phyloP scores from a whole-genome alignment of 2,113 vertebrate genomes.

The Suricata suricatta region DNA sequence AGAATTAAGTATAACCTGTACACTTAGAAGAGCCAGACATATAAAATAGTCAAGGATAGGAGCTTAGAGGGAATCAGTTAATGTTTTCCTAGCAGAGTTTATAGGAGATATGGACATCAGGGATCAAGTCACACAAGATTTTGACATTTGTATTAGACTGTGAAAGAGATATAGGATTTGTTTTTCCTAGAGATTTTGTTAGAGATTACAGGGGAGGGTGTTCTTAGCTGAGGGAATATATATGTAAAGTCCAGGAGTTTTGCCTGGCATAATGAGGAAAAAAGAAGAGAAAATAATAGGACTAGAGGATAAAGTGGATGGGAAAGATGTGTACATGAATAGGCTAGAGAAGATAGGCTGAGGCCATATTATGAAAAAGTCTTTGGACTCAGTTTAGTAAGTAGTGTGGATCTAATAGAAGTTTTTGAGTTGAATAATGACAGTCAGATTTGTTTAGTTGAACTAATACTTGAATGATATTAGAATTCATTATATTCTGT shows the following conservation, averaged over 20 bases:
- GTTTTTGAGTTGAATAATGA: constrained; percentile 26
- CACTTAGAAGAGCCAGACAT: not conserved
- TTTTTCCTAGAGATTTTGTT: not conserved
- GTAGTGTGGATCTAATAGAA: not conserved
- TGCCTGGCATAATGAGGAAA: not conserved
- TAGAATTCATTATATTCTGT: not conserved
- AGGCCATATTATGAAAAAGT: not conserved
- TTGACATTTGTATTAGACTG: constrained; percentile 26
- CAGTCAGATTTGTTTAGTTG: constrained; percentile 17
- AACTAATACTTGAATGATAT: constrained; percentile 34
- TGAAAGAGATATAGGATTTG: not conserved
- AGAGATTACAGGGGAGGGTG: not conserved
- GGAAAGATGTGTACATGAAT: not conserved
- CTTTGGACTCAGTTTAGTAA: constrained; percentile 36
- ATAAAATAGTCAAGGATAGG: not conserved
- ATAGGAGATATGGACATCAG: not conserved
- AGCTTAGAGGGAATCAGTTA: constrained; percentile 4
- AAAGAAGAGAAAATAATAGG: not conserved
- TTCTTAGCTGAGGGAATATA: constrained; percentile 35
- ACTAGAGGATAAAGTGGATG: not conserved
- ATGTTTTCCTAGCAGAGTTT: not conserved
- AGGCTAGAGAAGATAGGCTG: not conserved
- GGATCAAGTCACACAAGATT: not conserved
- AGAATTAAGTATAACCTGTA: not conserved
- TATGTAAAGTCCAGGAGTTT: constrained; percentile 6